A percentile compares a stretch with the other conserved stretches of the same genome.
These are phyloP conservation scores for Riptortus pedestris DNA, from an alignment of 1,140 invertebrate species.

Conservation along the genomic window DNA sequence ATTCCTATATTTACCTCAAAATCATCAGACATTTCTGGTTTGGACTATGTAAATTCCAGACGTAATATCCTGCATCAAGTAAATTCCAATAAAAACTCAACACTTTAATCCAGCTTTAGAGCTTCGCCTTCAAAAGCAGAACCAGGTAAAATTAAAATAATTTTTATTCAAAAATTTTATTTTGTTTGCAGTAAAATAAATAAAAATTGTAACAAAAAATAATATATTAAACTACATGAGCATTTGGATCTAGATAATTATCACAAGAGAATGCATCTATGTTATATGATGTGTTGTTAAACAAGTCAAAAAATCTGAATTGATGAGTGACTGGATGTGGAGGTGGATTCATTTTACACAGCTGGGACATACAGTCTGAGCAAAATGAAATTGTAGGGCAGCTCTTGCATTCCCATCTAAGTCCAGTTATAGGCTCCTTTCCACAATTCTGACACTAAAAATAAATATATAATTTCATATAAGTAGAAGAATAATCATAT, in stretches of 20 bases:
- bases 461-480: slow-evolving; percentile 6
- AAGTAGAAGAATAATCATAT: too few species aligned
- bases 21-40: too few species aligned
- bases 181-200: too few species aligned
- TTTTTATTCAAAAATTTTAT: too few species aligned
- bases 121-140: too few species aligned
- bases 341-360: slow-evolving; percentile 37
- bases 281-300: slow-evolving; percentile 37
- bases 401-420: slow-evolving; percentile 57
- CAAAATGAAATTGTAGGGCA: slow-evolving; percentile 46
- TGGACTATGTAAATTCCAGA: too few species aligned
- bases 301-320: slow-evolving; percentile 31
- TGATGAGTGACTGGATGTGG: slow-evolving; percentile 38
- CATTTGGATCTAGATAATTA: slow-evolving; percentile 45
- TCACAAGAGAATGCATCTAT: slow-evolving; percentile 38
- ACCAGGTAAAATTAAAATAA: too few species aligned
- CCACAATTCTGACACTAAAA: slow-evolving; percentile 54
- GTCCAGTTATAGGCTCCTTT: slow-evolving; percentile 52
- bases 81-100: too few species aligned
- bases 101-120: too few species aligned
- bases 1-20: too few species aligned
- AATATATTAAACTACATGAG: not conserved
- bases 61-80: too few species aligned
- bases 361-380: slow-evolving; percentile 39
- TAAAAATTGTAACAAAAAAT: too few species aligned